Conservation (phyloP, 2,888 invertebrate species). For the Brachyptera putata region DNA sequence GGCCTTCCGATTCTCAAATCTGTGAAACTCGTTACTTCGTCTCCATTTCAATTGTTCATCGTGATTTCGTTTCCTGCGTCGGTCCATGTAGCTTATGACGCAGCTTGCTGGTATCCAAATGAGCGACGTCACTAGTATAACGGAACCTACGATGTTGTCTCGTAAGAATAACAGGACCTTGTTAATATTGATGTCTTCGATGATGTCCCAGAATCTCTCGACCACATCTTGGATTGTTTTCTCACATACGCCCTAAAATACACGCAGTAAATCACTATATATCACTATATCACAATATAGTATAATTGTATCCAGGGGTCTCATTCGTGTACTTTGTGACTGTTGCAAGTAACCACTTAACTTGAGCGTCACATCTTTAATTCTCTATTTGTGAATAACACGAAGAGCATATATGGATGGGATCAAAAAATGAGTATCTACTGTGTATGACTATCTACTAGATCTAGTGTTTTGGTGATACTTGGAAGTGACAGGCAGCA, state of each 20-base stretch:
- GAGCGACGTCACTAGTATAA: constrained; percentile 83
- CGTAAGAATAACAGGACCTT: constrained; percentile 83
- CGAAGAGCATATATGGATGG: no score
- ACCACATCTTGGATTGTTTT: constrained; percentile 94
- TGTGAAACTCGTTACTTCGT: constrained; percentile 33
- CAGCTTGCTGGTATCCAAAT: constrained; percentile 95
- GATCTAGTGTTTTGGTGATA: no score
- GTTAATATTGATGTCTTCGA: constrained; percentile 93
- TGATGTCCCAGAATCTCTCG: constrained; percentile 95
- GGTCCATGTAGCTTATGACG: constrained; percentile 78
- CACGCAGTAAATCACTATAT: not conserved
- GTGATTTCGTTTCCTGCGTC: constrained; percentile 65
- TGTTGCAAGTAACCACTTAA: no score
- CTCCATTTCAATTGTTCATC: constrained; percentile 70
- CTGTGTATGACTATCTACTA: no score
- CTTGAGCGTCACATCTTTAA: no score
- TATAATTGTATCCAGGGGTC: no score
- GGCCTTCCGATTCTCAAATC: constrained; percentile 26
- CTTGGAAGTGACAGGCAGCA: no score
- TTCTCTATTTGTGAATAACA: no score
- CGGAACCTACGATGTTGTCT: constrained; percentile 91
- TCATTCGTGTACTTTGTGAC: no score
- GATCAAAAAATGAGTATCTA: no score
- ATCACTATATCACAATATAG: no score
- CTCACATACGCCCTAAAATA: constrained; percentile 78